phyloP scores from a whole-genome alignment of 2,113 vertebrate genomes.

The Pseudopodoces humilis region DNA sequence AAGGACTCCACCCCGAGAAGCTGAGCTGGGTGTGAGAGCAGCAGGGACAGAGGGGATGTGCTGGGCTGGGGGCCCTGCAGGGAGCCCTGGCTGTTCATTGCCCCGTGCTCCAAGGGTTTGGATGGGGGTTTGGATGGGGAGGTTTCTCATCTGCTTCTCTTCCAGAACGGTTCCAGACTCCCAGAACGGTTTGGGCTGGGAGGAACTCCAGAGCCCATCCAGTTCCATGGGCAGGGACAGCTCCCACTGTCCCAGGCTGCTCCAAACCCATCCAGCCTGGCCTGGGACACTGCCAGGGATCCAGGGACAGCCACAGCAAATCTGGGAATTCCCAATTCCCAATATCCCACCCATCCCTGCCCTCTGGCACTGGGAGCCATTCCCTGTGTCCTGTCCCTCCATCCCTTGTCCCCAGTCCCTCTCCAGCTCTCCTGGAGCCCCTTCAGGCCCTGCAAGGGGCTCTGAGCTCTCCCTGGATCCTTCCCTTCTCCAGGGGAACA shows the following conservation, averaged over 20 bases:
- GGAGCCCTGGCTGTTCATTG: fast-evolving
- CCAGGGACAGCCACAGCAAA: not conserved
- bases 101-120: fast-evolving
- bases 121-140: not conserved
- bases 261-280: not conserved
- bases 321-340: not conserved
- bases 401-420: not conserved
- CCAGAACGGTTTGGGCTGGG: not conserved
- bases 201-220: not conserved
- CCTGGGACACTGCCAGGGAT: not conserved
- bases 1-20: fast-evolving
- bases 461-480: not conserved
- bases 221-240: not conserved
- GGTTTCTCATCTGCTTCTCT: not conserved
- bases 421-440: not conserved
- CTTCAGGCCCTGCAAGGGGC: not conserved
- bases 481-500: not conserved
- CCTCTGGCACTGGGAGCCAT: not conserved
- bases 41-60: not conserved
- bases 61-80: not conserved
- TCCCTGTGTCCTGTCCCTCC: not conserved
- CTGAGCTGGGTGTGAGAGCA: not conserved
- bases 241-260: not conserved
- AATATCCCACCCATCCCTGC: not conserved
- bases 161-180: no score